These are phyloP conservation scores for Cygnus olor DNA, from an alignment of 2,797 vertebrate genomes.

Conservation along the genomic window DNA sequence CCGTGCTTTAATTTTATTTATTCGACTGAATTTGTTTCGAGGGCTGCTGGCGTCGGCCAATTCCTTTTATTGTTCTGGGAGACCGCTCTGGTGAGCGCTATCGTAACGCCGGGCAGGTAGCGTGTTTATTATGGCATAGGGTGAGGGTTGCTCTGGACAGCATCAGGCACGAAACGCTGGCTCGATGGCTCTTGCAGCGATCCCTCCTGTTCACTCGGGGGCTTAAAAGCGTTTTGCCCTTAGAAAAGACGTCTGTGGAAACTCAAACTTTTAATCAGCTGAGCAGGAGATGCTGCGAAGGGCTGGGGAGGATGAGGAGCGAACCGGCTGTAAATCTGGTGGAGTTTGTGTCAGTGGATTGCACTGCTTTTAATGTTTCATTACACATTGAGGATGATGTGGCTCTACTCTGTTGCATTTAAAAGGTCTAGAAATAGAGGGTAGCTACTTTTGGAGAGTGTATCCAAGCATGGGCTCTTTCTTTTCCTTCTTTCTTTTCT, in stretches of 20 bases:
- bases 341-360: slow-evolving; percentile 58
- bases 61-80: slow-evolving; percentile 71
- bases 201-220: slow-evolving; percentile 37
- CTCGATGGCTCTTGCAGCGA: slow-evolving; percentile 56
- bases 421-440: slow-evolving; percentile 4
- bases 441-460: not conserved
- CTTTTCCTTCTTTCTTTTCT: not conserved
- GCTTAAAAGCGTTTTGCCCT: slow-evolving; percentile 38
- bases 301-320: not conserved
- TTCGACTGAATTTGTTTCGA: not conserved
- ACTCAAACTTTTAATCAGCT: slow-evolving; percentile 75
- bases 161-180: not conserved
- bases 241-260: slow-evolving; percentile 24
- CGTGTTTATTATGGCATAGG: not conserved
- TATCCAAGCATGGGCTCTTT: accelerated
- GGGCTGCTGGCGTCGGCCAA: slow-evolving; percentile 54
- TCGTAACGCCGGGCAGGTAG: slow-evolving; percentile 58
- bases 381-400: slow-evolving; percentile 17
- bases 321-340: not conserved
- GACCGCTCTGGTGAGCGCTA: not conserved
- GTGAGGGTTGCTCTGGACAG: slow-evolving; percentile 41
- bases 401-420: not conserved
- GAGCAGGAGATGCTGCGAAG: slow-evolving; percentile 45
- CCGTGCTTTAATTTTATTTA: not conserved
- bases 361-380: slow-evolving; percentile 32